phyloP scores from a whole-genome alignment of 2,113 vertebrate species.

The Trematocara stigmaticum region DNA sequence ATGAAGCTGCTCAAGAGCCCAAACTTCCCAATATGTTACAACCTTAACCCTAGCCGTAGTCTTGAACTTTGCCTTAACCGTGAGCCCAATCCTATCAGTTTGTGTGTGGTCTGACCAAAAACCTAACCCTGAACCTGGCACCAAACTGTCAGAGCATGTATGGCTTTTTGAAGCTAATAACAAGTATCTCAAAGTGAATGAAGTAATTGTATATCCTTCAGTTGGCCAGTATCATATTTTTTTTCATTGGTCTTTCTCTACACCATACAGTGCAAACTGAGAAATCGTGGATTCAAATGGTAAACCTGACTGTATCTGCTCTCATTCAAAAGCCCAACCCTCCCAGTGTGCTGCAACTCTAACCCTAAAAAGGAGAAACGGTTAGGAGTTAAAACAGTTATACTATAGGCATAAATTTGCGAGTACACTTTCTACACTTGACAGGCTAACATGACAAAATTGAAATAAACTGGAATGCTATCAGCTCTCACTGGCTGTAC shows the following conservation, averaged over 20 bases:
- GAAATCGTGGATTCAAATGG: background rate
- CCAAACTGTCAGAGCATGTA: background rate
- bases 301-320: background rate
- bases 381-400: background rate
- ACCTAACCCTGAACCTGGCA: background rate
- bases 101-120: background rate
- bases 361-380: background rate
- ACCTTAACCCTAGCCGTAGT: background rate
- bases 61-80: fast-evolving
- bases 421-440: background rate
- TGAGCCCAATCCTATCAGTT: background rate
- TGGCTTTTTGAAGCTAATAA: background rate
- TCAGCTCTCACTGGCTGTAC: background rate
- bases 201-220: background rate
- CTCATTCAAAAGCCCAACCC: background rate
- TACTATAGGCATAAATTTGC: background rate
- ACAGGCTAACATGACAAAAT: background rate
- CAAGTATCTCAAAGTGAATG: background rate
- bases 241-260: background rate
- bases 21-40: fast-evolving
- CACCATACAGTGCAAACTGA: background rate
- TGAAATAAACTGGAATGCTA: background rate
- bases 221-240: background rate
- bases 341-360: background rate
- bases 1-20: background rate